Evolutionary conservation across 2,113 vertebrate species (phyloP), one percentile per base, ranked within the genome.

Genomic region (Telmatochromis sp.): DNA sequence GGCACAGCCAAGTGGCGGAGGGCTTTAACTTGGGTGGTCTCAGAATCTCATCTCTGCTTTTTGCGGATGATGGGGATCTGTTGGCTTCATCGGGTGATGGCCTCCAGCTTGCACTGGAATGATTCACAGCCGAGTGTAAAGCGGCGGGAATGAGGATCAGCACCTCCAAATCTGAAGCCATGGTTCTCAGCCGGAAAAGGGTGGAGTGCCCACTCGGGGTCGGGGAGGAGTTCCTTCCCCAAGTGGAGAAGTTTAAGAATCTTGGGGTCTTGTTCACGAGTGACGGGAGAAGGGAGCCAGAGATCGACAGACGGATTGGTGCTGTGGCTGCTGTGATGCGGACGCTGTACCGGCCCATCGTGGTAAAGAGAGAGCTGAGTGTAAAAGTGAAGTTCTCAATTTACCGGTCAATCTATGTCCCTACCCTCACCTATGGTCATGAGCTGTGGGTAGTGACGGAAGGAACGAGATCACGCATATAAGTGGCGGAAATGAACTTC

Each of bases 311-410:
- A 53, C 1, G 2, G 51, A 53, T 53, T 53, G 2, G 19, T 53
- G 1, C 1, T 21, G 51, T 11, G 19, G 51, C 51, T 53, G 9
- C 51, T 21, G 51, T 53, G 9, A 21, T 53, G n/a, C 3, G 5
- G 0, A 53, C 9, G 5, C 51, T 53, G 51, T 21, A 53, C 51
- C 51, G 3, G 51, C 0, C 1, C 51, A 11, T 21, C 3, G 5
- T 53, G 51, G 9, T 53, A n/a, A 2, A 53, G 19, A 53, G 50
- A 51, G 1, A n/a, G 50, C 19, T 8, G 45, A 50, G 50, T n/a
- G 50, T 51, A 51, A n/a, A 51, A 0, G 50, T 10, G 19, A 51
- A n/a, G 3, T 9, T 51, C 50, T 51, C 50, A n/a, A 51, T 51
- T 51, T 51, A 51, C 50, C 5, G 19, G 9, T n/a, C 50, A 9